Evolutionary conservation across 2,113 vertebrate genomes (phyloP).

Genomic region (Chaetodon auriga): DNA sequence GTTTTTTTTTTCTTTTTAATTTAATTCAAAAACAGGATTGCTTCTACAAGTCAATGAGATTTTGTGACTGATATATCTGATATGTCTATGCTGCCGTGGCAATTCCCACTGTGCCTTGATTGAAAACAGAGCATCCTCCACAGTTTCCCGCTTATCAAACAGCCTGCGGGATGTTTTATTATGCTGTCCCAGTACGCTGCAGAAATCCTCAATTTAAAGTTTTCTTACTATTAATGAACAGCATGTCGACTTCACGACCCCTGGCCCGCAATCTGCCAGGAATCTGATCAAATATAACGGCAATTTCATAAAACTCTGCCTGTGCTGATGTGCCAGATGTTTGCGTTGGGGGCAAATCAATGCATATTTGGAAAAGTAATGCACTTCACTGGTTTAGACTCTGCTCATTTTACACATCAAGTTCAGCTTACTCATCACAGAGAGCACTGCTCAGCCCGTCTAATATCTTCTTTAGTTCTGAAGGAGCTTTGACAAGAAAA

Average conservation of each 20-base stretch:
- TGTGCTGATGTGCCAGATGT: slow-evolving; percentile 16
- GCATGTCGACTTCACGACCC: slow-evolving; percentile 1
- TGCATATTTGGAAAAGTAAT: neutral
- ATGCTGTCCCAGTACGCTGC: neutral
- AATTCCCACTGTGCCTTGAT: slow-evolving; percentile 43
- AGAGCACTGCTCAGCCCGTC: neutral
- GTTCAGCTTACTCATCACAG: neutral
- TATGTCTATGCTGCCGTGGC: slow-evolving; percentile 19
- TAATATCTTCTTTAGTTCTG: neutral
- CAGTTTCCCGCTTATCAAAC: slow-evolving; percentile 52
- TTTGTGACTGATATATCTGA: slow-evolving; percentile 51
- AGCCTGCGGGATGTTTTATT: slow-evolving; percentile 56
- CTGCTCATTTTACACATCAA: no score
- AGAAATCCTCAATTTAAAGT: slow-evolving; percentile 56
- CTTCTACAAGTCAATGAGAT: slow-evolving; percentile 36
- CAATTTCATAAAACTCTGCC: slow-evolving; percentile 14
- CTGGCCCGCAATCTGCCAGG: neutral
- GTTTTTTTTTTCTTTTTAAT: slow-evolving; percentile 34
- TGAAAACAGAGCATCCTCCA: slow-evolving; percentile 45
- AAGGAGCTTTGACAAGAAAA: neutral
- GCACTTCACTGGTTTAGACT: neutral
- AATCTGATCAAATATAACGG: slow-evolving; percentile 15
- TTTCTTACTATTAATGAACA: slow-evolving; percentile 50
- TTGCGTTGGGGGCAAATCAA: slow-evolving; percentile 14
- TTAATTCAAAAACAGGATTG: slow-evolving; percentile 30